A percentile compares a stretch with the other conserved stretches of the same genome.
These are phyloP conservation scores for Furcifer pardalis DNA, from an alignment of 2,797 vertebrate genomes.

Conservation along the genomic window DNA sequence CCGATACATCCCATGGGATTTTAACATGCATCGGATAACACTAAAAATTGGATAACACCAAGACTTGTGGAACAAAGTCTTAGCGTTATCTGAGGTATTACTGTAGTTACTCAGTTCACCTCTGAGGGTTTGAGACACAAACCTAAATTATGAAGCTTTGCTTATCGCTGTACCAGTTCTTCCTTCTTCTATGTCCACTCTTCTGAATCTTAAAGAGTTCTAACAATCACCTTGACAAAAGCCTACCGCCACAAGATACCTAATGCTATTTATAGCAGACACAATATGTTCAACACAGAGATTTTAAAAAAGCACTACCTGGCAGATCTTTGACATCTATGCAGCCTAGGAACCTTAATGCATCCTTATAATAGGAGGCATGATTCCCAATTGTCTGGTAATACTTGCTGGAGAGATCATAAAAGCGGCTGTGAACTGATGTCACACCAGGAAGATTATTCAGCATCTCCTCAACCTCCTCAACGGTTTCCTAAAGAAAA, in stretches of 20 bases:
- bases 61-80: too few relatives aligned
- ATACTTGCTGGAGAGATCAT: constrained; percentile 97
- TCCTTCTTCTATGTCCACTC: neutral
- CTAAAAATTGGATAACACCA: too few relatives aligned
- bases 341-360: constrained; percentile 92
- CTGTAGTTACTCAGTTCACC: neutral
- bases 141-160: neutral
- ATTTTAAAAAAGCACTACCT: constrained; percentile 74
- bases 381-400: constrained; percentile 96
- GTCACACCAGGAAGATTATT: constrained; percentile 91
- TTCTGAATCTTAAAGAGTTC: neutral
- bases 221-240: neutral
- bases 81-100: too few relatives aligned
- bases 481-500: constrained; percentile 85
- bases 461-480: constrained; percentile 94
- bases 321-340: constrained; percentile 93
- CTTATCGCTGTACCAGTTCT: neutral
- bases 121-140: neutral
- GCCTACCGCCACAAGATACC: neutral
- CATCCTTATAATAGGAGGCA: constrained; percentile 94
- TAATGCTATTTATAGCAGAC: accelerated
- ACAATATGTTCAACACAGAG: accelerated
- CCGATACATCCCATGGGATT: too few relatives aligned
- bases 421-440: constrained; percentile 95
- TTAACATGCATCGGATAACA: too few relatives aligned